Evolutionary conservation across 2,888 invertebrate species (phyloP).

Genomic region (Deilephila elpenor): DNA sequence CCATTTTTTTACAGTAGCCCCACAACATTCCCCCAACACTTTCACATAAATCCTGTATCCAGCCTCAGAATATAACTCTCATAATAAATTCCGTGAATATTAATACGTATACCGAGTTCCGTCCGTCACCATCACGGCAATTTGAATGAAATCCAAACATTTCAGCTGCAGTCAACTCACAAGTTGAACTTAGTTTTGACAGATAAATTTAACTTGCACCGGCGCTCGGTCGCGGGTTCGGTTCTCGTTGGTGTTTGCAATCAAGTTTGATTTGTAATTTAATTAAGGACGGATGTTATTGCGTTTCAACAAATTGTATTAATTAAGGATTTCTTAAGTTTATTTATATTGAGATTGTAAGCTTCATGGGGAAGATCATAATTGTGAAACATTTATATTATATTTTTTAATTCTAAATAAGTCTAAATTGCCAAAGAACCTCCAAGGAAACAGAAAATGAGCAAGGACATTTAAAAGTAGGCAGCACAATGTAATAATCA

Average conservation of each 20-base stretch:
- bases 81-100: neutral
- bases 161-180: neutral
- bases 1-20: no score
- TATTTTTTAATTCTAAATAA: no score
- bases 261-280: slow-evolving; percentile 4
- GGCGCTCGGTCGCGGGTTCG: neutral
- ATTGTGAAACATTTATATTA: no score
- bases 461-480: no score
- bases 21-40: no score
- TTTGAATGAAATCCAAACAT: slow-evolving; percentile 7
- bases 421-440: no score
- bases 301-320: neutral
- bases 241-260: neutral
- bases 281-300: neutral
- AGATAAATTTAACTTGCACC: slow-evolving; percentile 1
- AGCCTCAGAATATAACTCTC: neutral
- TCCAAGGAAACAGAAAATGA: no score
- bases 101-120: neutral
- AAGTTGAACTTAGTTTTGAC: slow-evolving; percentile 3
- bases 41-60: neutral
- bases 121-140: neutral
- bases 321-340: no score
- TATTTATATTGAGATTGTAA: no score
- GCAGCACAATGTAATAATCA: neutral
- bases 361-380: no score